Evolutionary conservation across 2,888 invertebrate species (phyloP).

Genomic region (Synanthedon formicaeformis): DNA sequence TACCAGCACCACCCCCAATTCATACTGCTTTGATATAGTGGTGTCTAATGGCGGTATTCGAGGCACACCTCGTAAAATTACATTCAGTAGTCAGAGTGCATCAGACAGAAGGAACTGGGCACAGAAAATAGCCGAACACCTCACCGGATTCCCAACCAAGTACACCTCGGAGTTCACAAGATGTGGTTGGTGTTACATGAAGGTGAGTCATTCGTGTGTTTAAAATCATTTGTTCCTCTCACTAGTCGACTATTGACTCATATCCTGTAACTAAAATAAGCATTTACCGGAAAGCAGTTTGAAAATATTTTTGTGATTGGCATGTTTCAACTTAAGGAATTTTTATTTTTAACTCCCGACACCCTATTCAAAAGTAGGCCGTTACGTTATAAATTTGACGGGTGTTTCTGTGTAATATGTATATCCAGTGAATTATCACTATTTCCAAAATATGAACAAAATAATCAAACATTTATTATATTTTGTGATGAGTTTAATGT

Average conservation of each 20-base stretch:
- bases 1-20: conserved; percentile 62
- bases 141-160: conserved; percentile 74
- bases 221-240: background rate
- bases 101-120: conserved; percentile 77
- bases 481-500: too few relatives aligned
- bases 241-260: background rate
- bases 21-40: conserved; percentile 74
- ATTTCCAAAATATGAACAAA: too few relatives aligned
- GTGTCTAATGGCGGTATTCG: conserved; percentile 41
- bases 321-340: too few relatives aligned
- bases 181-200: conserved; percentile 86
- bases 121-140: conserved; percentile 80
- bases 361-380: too few relatives aligned
- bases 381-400: too few relatives aligned
- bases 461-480: too few relatives aligned
- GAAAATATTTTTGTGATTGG: too few relatives aligned
- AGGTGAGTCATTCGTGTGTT: conserved; percentile 44
- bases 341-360: too few relatives aligned
- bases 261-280: too few relatives aligned
- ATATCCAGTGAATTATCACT: too few relatives aligned
- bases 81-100: conserved; percentile 68
- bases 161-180: conserved; percentile 79
- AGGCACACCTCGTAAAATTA: conserved; percentile 57
- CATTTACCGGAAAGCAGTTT: too few relatives aligned
- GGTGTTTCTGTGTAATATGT: too few relatives aligned